Conservation (phyloP, 2,113 vertebrate species). For the Petaurus breviceps region DNA sequence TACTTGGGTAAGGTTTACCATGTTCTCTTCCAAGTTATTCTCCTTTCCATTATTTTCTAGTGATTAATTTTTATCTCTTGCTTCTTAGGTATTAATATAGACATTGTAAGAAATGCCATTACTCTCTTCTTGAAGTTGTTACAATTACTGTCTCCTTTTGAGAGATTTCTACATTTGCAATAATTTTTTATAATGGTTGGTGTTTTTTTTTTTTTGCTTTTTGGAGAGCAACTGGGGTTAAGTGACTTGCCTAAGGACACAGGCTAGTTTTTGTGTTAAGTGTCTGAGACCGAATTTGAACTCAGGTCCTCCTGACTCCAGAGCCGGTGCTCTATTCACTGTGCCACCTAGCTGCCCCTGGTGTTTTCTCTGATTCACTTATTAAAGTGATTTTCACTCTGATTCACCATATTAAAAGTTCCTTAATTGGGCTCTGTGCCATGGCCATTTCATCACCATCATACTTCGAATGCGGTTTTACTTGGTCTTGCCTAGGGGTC, state of each 20-base stretch:
- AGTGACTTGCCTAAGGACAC: too few species aligned
- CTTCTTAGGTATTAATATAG: not conserved
- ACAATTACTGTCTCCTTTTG: not conserved
- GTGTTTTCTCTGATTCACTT: not conserved
- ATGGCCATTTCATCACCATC: not conserved
- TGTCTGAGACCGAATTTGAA: too few species aligned
- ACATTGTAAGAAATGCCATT: not conserved
- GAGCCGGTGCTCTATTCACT: too few species aligned
- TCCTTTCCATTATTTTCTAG: too few species aligned
- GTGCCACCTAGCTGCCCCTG: too few species aligned
- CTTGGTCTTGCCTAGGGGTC: not conserved
- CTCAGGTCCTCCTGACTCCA: too few species aligned
- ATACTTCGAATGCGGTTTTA: not conserved
- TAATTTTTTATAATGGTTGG: not conserved
- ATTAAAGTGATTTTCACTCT: not conserved
- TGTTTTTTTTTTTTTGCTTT: not conserved
- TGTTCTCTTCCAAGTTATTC: too few species aligned
- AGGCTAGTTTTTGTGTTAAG: too few species aligned
- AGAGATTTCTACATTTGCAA: not conserved
- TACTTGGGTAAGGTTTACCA: too few species aligned
- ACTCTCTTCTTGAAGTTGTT: not conserved
- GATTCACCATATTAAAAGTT: not conserved
- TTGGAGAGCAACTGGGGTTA: too few species aligned
- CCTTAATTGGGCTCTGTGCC: not conserved
- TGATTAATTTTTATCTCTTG: not conserved